A percentile compares a stretch with the other conserved stretches of the same genome.
Evolutionary conservation across 2,113 vertebrate genomes (phyloP).

Genomic region (Pseudorasbora parva): DNA sequence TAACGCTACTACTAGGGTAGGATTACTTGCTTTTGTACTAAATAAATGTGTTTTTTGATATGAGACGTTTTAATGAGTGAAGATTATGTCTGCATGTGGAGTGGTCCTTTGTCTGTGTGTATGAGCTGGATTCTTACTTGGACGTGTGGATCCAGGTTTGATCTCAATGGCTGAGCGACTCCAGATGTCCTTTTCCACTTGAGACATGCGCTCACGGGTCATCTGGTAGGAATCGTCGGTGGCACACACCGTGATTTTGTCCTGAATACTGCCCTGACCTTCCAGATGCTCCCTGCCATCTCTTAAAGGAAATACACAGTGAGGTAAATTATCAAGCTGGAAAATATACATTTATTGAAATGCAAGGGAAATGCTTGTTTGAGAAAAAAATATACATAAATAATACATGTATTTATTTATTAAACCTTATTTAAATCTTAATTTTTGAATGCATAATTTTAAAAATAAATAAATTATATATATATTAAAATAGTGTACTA

Average conservation of each 20-base stretch:
- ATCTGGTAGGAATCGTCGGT: constrained; percentile 81
- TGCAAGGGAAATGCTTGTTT: not conserved
- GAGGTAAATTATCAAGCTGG: not conserved
- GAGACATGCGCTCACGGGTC: constrained; percentile 76
- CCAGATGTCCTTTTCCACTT: constrained; percentile 80
- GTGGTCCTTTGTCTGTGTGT: not conserved
- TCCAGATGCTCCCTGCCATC: constrained; percentile 78
- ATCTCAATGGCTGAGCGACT: constrained; percentile 79
- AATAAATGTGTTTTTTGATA: not conserved
- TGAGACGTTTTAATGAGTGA: constrained; percentile 1
- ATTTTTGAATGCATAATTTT: too few relatives aligned
- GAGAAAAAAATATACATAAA: not conserved
- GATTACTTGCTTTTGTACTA: not conserved
- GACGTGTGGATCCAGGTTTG: constrained; percentile 70
- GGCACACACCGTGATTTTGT: constrained; percentile 86
- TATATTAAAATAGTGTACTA: too few relatives aligned
- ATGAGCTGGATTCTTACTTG: constrained; percentile 67
- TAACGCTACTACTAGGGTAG: not conserved
- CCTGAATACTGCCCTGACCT: constrained; percentile 84
- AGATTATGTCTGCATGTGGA: not conserved
- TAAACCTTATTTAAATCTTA: too few relatives aligned
- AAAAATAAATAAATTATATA: too few relatives aligned
- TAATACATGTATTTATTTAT: too few relatives aligned
- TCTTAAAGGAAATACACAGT: constrained; percentile 56
- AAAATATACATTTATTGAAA: not conserved